Conservation (phyloP, 2,888 invertebrate genomes). For the Epistrophe grossulariae region DNA sequence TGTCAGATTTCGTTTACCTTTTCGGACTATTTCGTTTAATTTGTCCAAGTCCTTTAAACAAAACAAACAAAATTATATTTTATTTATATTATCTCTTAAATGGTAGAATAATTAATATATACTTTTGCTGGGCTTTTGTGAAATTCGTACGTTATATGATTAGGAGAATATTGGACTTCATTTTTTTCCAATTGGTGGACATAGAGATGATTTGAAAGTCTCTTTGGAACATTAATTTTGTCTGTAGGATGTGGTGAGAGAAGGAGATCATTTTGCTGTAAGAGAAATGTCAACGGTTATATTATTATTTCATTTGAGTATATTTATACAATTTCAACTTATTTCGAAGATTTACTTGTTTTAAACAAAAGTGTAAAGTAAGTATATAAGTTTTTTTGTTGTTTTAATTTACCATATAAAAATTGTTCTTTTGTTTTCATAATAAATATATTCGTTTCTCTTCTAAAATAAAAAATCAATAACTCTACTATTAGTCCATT, state of each 20-base stretch:
- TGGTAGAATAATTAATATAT: not conserved
- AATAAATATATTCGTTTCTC: no score
- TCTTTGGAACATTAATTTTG: constrained; percentile 81
- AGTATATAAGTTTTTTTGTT: no score
- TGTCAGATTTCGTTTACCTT: constrained; percentile 80
- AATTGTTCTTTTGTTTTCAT: no score
- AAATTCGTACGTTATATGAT: constrained; percentile 81
- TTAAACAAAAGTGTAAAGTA: no score
- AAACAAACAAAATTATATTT: constrained; percentile 8
- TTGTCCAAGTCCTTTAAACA: constrained; percentile 79
- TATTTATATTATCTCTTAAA: constrained; percentile 2
- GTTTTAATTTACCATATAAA: no score
- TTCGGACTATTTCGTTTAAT: constrained; percentile 81
- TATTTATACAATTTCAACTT: no score
- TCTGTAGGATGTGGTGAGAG: constrained; percentile 91
- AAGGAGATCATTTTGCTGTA: constrained; percentile 83
- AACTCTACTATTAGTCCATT: no score
- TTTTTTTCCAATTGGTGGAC: constrained; percentile 85
- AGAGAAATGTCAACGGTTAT: constrained; percentile 52
- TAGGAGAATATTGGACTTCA: constrained; percentile 83
- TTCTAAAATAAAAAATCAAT: no score
- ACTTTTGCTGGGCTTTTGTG: constrained; percentile 83
- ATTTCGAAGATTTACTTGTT: no score
- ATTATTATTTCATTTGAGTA: no score
- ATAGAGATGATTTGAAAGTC: constrained; percentile 84